Evolutionary conservation across 1,140 invertebrate species (phyloP), one percentile per base, ranked within the genome.

Genomic region (Drosophila ercepeae): DNA sequence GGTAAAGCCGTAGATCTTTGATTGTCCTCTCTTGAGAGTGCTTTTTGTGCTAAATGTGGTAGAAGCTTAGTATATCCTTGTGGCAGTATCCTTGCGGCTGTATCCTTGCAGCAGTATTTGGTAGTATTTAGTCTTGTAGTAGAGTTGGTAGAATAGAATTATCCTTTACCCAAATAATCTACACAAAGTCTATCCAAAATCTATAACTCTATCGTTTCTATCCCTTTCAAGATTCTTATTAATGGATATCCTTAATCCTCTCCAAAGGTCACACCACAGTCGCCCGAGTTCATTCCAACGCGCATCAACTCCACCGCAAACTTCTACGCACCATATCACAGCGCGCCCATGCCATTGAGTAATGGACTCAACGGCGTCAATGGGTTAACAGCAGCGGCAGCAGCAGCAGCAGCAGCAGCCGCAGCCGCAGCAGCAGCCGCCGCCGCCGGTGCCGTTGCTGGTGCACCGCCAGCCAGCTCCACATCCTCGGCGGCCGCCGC

Each of bases 271-370:
- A 91, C 91, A 34, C 90, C 91, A 41, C 91, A 92, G 71, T 91
- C 92, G 57, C 91, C 92, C 58, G 92, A 92, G 89, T 92, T 92
- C 89, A 91, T 92, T 89, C 92, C 92, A 89, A 76, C 89, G 57
- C 86, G 89, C 73, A 78, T 91, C 64, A 90, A 89, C 63, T 90
- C 90, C 71, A 89, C 90, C 25, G 75, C 89, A 19, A 91, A 90
- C 61, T 91, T 89, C 55, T 91, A 90, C 51, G 63, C 89, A 77
- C 86, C 90, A 73, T 91, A 91, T 89, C 89, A 90, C 41, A 75
- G 69, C 50, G 50, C 54, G 48, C 63, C 73, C 36, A 60, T 75
- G 63, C 73, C 75, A 75, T 46, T 88, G 65, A 89, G 67, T 75
- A 88, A 89, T 78, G 89, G 89, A 53, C 67, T 90, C 58, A 89